Percentiles rank a stretch among this genome's conserved stretches.
Conservation (phyloP, 2,888 invertebrate species). For the Adineta ricciae region DNA sequence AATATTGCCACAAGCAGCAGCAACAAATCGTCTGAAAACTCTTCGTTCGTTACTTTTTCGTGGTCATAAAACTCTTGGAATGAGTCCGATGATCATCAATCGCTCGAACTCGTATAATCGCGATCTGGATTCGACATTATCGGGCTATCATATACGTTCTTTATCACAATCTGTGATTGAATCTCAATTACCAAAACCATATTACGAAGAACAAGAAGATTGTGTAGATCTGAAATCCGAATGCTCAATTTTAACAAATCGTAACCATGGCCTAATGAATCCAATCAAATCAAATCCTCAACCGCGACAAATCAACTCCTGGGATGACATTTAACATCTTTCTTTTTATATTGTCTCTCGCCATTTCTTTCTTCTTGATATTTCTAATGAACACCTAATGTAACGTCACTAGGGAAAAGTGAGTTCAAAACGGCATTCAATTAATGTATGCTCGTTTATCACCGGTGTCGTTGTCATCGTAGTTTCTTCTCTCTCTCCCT, state of each 20-base stretch:
- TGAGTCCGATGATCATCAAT: not conserved
- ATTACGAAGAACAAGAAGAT: slow-evolving; percentile 16
- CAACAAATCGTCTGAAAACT: slow-evolving; percentile 9
- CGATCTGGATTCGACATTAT: not conserved
- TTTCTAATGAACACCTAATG: not conserved
- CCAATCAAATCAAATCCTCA: not conserved
- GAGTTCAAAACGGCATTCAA: not conserved
- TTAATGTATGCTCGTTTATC: slow-evolving; percentile 1
- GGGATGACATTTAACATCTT: slow-evolving; percentile 3
- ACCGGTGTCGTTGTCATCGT: slow-evolving; percentile 3
- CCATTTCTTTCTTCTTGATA: not conserved
- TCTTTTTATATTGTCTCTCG: not conserved
- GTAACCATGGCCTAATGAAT: not conserved
- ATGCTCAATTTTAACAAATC: not conserved
- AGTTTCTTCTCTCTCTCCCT: not conserved
- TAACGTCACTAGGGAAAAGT: not conserved
- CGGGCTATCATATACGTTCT: not conserved
- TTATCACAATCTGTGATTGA: not conserved
- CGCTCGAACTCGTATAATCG: not conserved
- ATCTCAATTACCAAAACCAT: not conserved
- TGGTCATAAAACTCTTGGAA: not conserved
- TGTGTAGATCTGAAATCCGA: not conserved
- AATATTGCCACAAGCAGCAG: not conserved
- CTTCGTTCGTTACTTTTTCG: not conserved
- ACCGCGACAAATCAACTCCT: not conserved